phyloP scores from a whole-genome alignment of 2,888 invertebrate species.

The Choristoneura rosaceana region DNA sequence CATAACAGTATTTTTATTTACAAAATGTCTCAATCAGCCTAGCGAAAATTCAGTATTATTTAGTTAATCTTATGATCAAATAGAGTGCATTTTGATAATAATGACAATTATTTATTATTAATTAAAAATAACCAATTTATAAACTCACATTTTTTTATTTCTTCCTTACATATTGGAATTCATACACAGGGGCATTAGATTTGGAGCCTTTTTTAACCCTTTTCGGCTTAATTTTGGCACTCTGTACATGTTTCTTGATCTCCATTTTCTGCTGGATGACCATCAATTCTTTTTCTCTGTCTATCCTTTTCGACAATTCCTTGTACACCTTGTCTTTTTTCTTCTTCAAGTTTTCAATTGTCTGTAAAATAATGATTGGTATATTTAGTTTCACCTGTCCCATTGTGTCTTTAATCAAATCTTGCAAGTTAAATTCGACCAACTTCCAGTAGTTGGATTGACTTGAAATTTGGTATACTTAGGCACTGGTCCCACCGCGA shows the following conservation, averaged over 20 bases:
- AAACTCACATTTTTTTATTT: slow-evolving; percentile 78
- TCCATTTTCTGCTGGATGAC: slow-evolving; percentile 93
- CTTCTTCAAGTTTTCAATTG: slow-evolving; percentile 81
- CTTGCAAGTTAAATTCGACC: too few relatives aligned
- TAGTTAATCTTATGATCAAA: slow-evolving; percentile 22
- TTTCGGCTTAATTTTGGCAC: slow-evolving; percentile 88
- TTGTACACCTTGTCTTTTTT: slow-evolving; percentile 88
- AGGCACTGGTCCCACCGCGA: too few relatives aligned
- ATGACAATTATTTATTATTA: slow-evolving; percentile 52
- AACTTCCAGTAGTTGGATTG: too few relatives aligned
- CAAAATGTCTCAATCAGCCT: slow-evolving; percentile 11
- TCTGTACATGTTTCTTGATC: slow-evolving; percentile 88
- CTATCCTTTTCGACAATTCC: slow-evolving; percentile 90
- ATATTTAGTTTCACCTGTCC: too few relatives aligned
- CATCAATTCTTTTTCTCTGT: slow-evolving; percentile 90
- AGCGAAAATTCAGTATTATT: slow-evolving; percentile 40
- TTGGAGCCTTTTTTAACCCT: slow-evolving; percentile 87
- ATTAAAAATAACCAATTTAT: slow-evolving; percentile 39
- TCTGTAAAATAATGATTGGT: slow-evolving; percentile 53
- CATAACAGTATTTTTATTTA: not conserved
- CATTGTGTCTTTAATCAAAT: too few relatives aligned
- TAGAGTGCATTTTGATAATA: slow-evolving; percentile 40
- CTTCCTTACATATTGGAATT: slow-evolving; percentile 93
- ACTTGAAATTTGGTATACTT: too few relatives aligned
- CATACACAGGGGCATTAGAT: slow-evolving; percentile 89